Evolutionary conservation across 1,140 invertebrate species (phyloP).

Genomic region (Cydia fagiglandana): DNA sequence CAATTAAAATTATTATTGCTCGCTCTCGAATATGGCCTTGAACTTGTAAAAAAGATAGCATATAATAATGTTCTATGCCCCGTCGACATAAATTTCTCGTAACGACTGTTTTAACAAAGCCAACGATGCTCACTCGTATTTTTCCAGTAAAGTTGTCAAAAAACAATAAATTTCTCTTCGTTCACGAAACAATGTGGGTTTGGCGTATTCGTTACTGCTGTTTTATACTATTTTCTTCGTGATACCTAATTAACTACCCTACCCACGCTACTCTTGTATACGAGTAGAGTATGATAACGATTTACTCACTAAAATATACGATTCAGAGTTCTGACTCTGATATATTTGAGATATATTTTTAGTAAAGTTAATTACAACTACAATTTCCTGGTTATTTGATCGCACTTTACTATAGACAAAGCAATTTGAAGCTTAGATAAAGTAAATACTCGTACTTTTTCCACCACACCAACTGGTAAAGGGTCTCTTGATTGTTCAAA

Average conservation of each 20-base stretch:
- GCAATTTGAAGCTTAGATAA: too few relatives aligned
- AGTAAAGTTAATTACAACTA: too few relatives aligned
- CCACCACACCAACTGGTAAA: too few relatives aligned
- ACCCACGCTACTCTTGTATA: too few relatives aligned
- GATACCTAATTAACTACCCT: neutral
- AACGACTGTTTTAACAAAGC: slow-evolving; percentile 25
- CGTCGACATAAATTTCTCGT: slow-evolving; percentile 4
- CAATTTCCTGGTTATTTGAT: too few relatives aligned
- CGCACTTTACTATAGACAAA: too few relatives aligned
- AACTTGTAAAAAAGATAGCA: slow-evolving; percentile 21
- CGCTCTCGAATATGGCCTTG: neutral
- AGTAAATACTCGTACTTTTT: too few relatives aligned
- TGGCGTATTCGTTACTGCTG: neutral
- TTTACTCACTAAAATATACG: too few relatives aligned
- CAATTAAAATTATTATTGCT: neutral
- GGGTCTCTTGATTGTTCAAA: too few relatives aligned
- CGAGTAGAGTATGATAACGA: too few relatives aligned
- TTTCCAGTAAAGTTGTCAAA: slow-evolving; percentile 28
- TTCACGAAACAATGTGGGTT: slow-evolving; percentile 12
- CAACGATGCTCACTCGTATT: neutral
- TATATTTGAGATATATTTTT: too few relatives aligned
- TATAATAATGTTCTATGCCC: slow-evolving; percentile 3
- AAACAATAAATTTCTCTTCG: slow-evolving; percentile 16
- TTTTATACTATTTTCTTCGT: neutral
- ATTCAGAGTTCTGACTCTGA: too few relatives aligned